Base-by-base conservation (phyloP, 1,140 invertebrate genomes). In the Dreissena polymorpha region DNA sequence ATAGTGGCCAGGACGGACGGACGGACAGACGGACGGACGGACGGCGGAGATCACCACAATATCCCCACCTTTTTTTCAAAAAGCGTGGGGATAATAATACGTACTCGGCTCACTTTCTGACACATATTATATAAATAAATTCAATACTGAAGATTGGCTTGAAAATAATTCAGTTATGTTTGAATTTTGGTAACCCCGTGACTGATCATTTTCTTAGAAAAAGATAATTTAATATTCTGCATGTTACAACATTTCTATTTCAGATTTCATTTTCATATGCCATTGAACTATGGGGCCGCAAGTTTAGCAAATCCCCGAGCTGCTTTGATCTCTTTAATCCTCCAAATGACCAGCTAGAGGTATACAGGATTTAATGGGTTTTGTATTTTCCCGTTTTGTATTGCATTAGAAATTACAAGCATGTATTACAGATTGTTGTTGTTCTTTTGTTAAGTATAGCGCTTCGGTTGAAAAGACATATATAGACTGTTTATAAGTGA, bases 321-420 rank as follows among this genome's bases (percentile, higher is more conserved):
- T 92, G 91, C 69, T 92, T 92, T 89, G 91, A 92, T 86, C 79
- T 91, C 55, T 92, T 92, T 78, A 92, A 92, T 80, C 91, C 91
- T 75, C 75, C 79, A 29, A 91, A 84, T 87, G 68, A 88, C 55
- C n/a, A 87, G 29, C 57, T 92, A 25, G 13, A 88, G 87, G 91
- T 92, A 86, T 13, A 79, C 78, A 72, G 50, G 49, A 64, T 14
- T 29, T 39, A 0, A 29, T 75, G 55, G 3, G 1, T 67, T 49
- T 23, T 14, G 21, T 64, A 16, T 63, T 64, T 10, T 29, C 65
- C 0, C 55, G 12, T 50, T 51, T 55, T 16, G 39, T 21, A 12
- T n/a, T 29, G 18, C 72, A 75, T 63, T 70, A 53, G 72, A 10
- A 18, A 18, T 53, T 10, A 55, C 14, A 53, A 10, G 25, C 53